Evolutionary conservation across 2,113 vertebrate species (phyloP), one percentile per base, ranked within the genome.

Genomic region (Pedionomus torquatus): DNA sequence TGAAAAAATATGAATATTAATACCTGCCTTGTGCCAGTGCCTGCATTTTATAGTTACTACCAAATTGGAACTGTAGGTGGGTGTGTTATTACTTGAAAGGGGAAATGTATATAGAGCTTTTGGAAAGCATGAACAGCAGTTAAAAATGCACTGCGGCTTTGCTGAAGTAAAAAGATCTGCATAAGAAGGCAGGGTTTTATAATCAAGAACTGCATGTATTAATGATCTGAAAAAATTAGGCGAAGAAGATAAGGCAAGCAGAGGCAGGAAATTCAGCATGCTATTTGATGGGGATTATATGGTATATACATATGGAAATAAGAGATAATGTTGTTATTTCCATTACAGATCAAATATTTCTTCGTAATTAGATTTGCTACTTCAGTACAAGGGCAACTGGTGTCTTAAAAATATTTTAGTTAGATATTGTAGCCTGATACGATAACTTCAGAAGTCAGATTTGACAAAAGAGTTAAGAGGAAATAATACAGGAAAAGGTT

Each of bases 131-230:
- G 86, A 93, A 17, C 49, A 48, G 61, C 17, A 41, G 72, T 96
- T 95, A 91, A 95, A 95, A 97, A 89, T 91, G 94, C 86, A 96
- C 69, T 78, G 30, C 39, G 64, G 39, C 70, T 77, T 89, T 71
- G 81, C 51, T 66, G 37, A 87, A 96, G 66, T 60, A 51, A 87
- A 95, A 91, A 25, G 39, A 76, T 66, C 64, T 69, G 60, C 71
- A 64, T 57, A 66, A 91, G 63, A 86, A 35, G 58, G 10, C 31
- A 91, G 78, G 17, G 52, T 15, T 89, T 91, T 65, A 58, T 78
- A 87, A 46, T 17, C 17, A 46, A 55, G 58, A 74, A 28, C 79
- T 72, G 69, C 61, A 79, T 48, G 54, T 82, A 71, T 82, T 60
- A 84, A 58, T 75, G 64, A 80, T 65, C 64, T 90, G 76, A 39